Evolutionary conservation across 2,797 vertebrate species (phyloP), one percentile per base, ranked within the genome.

Genomic region (Neomorphus geoffroyi): DNA sequence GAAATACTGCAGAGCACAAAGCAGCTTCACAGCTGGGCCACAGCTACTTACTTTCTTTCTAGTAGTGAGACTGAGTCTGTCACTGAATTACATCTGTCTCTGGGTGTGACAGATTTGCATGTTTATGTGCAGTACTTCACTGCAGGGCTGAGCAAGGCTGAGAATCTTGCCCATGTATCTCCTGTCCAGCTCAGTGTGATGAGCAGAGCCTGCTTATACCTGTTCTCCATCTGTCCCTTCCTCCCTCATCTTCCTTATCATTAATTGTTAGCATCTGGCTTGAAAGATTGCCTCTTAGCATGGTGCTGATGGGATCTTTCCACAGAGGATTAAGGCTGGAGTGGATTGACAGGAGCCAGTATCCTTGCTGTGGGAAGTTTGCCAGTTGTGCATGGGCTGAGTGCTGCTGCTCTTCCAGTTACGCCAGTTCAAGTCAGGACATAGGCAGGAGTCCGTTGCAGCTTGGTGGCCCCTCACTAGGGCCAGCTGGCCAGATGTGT

Each of bases 281-380:
- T 48, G 60, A 75, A 80, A 92, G 90, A 72, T 80, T 95, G 92
- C 81, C 94, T 93, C 95, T 87, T 80, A 91, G 82, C 61, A 61
- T 2, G 0, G 32, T 65, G 62, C 84, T 90, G 92, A 81, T 79
- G 84, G 79, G 79, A 84, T 79, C 75, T 79, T 92, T 86, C 88
- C 75, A 6, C 51, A 48, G 65, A 58, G 84, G 90, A 94, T 94
- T 96, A 86, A 46, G 69, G 67, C 78, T 96, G 88, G 64, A 70
- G 65, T 85, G 81, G 79, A 90, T 81, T 94, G 94, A 82, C 81
- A 80, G 86, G 79, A 85, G 85, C 27, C 23, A 17, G 39, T 65
- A 79, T 80, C 81, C 64, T 61, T 79, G 54, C 57, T 64, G 84
- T 16, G 77, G 88, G 77, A 90, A 65, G 80, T 86, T 81, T 88